Evolutionary conservation across 2,888 invertebrate genomes (phyloP).

Genomic region (Drosophila helvetica): DNA sequence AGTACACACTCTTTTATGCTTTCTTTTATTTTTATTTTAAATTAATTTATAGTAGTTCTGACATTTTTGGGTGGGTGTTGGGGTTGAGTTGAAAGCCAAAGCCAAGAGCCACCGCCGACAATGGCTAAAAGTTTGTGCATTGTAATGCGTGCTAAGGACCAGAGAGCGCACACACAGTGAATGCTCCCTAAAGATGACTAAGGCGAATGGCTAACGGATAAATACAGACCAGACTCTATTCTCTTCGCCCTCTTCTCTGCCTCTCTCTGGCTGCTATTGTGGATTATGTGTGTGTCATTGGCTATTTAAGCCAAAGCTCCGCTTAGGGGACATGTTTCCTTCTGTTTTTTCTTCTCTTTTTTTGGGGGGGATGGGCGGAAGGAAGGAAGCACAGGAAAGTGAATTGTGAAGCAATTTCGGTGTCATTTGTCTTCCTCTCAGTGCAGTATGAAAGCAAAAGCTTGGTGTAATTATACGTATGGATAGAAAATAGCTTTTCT

Average conservation of each 20-base stretch:
- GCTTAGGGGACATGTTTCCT: conserved; percentile 13
- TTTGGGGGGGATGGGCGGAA: too few relatives aligned
- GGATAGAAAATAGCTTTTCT: conserved; percentile 23
- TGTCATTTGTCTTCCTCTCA: conserved; percentile 39
- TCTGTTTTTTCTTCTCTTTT: neutral
- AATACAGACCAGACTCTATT: neutral
- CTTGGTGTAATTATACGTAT: conserved; percentile 24
- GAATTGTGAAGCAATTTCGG: conserved; percentile 21
- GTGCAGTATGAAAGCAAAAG: conserved; percentile 10
- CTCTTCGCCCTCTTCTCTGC: neutral
- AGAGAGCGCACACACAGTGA: conserved; percentile 45
- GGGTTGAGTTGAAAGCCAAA: conserved; percentile 21
- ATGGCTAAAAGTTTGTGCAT: conserved; percentile 60
- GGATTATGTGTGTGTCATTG: conserved; percentile 45
- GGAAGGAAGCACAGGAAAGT: conserved; percentile 5
- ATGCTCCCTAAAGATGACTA: conserved; percentile 55
- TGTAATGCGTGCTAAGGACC: conserved; percentile 53
- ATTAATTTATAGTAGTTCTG: conserved; percentile 66
- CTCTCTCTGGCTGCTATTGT: conserved; percentile 17
- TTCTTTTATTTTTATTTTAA: conserved; percentile 13
- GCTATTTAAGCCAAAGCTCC: conserved; percentile 36
- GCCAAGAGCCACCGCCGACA: conserved; percentile 34
- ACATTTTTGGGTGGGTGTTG: conserved; percentile 9
- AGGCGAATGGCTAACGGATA: conserved; percentile 24
- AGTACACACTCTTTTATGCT: neutral